Evolutionary conservation across 2,797 vertebrate genomes (phyloP), one percentile per base, ranked within the genome.

Genomic region (Helarctos malayanus): DNA sequence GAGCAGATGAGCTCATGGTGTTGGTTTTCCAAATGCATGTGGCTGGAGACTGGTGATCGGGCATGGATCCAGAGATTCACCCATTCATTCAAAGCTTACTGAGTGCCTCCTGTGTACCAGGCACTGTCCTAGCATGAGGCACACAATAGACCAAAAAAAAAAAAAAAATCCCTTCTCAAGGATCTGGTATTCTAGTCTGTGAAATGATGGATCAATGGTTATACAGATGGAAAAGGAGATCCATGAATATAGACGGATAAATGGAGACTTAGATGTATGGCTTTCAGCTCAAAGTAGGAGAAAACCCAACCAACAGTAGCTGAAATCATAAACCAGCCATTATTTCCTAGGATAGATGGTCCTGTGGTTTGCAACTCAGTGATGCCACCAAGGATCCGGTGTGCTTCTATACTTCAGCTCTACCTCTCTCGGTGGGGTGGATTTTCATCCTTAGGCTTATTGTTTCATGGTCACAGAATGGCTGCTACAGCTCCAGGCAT

Each of bases 401-500:
- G 59, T 11, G 5, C 27, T 5, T 59, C n/a, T 19, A 3, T 27
- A 32, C 3, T 73, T 65, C 16, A 14, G 32, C 38, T 59, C n/a
- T 57, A 5, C n/a, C 16, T 63, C 25, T 7, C 23, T 68, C 0
- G 1, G 0, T 6, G 45, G 68, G n/a, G 57, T 57, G 52, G n/a
- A 47, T 47, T 87, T 73, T 76, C 59, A 59, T 38, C 69, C 14
- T 76, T 65, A 16, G 59, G 18, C 7, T 14, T 19, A 9, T 69
- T 27, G 35, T 52, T 59, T 91, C 41, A 14, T n/a, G 47, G 54
- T 49, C 75, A 82, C 52, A 90, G 68, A 7, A 90, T 82, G 32
- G 56, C 73, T 85, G 69, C 91, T 65, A 38, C 3, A 63, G 80
- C 35, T 85, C 95, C 45, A 47, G 95, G 47, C 18, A 63, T 94